Evolutionary conservation across 1,140 invertebrate genomes (phyloP).

Genomic region (Scaptomyza graminum): DNA sequence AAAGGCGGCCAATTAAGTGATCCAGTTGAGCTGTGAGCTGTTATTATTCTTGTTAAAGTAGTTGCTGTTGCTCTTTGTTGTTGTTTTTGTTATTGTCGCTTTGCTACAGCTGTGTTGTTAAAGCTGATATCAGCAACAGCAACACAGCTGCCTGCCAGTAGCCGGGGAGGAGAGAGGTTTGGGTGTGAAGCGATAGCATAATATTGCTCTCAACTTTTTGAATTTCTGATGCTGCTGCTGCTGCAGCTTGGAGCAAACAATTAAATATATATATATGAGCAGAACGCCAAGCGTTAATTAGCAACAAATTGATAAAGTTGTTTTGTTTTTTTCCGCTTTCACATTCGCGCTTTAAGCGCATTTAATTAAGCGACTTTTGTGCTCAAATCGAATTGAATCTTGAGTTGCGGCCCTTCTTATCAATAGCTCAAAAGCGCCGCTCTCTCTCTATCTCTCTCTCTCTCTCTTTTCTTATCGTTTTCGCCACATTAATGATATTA

Average conservation of each 20-base stretch:
- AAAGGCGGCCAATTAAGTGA: slow-evolving; percentile 44
- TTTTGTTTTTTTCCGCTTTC: background rate
- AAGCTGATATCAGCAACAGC: slow-evolving; percentile 12
- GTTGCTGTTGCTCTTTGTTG: background rate
- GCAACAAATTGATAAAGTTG: slow-evolving; percentile 34
- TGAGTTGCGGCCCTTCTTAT: background rate
- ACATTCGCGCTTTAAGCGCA: background rate
- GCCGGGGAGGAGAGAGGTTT: no score
- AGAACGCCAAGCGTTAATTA: slow-evolving; percentile 25
- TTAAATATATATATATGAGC: background rate
- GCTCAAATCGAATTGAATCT: background rate
- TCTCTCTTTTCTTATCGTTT: no score
- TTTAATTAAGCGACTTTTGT: background rate
- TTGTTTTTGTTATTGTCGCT: slow-evolving; percentile 15
- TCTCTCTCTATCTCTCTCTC: no score
- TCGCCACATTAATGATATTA: no score
- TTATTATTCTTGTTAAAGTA: slow-evolving; percentile 8
- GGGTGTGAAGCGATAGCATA: slow-evolving; percentile 4
- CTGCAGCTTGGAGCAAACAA: slow-evolving; percentile 13
- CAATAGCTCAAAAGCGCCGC: slow-evolving; percentile 4
- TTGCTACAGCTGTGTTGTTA: slow-evolving; percentile 1
- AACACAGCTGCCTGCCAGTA: slow-evolving; percentile 8
- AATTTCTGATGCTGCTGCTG: background rate
- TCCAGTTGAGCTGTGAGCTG: slow-evolving; percentile 24
- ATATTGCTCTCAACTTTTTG: slow-evolving; percentile 9